Percentiles rank a stretch among this genome's conserved stretches.
phyloP scores from a whole-genome alignment of 2,113 vertebrate genomes.

The Dolichotis patagonum region DNA sequence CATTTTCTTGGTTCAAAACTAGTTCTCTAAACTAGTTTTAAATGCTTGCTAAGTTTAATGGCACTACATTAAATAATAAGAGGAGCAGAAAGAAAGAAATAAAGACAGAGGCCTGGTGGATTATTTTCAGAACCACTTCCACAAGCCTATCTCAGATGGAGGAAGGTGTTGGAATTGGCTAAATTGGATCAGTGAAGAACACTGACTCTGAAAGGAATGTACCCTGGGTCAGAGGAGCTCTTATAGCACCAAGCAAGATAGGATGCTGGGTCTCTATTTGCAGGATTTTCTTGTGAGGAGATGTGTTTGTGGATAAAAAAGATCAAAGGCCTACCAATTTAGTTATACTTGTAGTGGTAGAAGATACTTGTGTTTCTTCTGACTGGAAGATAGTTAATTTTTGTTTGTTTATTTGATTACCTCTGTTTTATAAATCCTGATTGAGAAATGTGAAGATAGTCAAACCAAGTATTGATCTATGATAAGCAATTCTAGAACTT shows the following conservation, averaged over 20 bases:
- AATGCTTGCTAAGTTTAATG: background rate
- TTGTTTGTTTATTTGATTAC: background rate
- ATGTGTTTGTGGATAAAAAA: background rate
- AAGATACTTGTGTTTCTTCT: background rate
- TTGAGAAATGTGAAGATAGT: background rate
- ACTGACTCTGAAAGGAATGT: background rate
- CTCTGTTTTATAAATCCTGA: background rate
- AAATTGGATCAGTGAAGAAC: background rate
- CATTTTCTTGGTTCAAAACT: background rate
- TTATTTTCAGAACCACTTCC: background rate
- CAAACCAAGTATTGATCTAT: background rate
- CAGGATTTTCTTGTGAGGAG: background rate
- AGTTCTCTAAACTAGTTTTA: background rate
- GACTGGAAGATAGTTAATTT: background rate
- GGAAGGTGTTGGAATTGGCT: background rate
- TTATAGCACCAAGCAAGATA: background rate
- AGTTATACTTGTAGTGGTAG: background rate
- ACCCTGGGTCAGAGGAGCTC: background rate
- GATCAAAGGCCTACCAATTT: background rate
- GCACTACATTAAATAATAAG: background rate
- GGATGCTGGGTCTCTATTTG: background rate
- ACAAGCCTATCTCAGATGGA: background rate
- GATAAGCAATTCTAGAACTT: background rate
- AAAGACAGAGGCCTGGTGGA: background rate
- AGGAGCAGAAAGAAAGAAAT: background rate